Base-by-base conservation (phyloP, 2,113 vertebrate genomes). In the Oncorhynchus keta region DNA sequence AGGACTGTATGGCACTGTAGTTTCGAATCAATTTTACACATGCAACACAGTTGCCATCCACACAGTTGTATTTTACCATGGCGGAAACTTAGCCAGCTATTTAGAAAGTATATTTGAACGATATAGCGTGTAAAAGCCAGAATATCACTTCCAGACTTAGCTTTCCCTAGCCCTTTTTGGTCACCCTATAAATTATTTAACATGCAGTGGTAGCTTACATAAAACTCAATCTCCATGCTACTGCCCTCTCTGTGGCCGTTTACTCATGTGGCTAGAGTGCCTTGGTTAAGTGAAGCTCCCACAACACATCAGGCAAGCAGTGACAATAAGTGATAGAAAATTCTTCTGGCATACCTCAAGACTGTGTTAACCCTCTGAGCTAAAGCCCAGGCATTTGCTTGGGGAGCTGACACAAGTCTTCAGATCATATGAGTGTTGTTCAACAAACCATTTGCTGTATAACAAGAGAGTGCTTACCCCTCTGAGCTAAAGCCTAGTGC, bases 131-230 rank as follows among this genome's bases (percentile, higher is more conserved):
- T 73, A 22, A 76, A 65, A 55, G 66, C 12, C 59, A 55, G 59
- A 71, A 78, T 30, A 67, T 68, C n/a, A 65, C 24, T 26, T 68
- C 49, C 1, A 75, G 66, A 45, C 39, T 45, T 45, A 9, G 39
- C 39, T 45, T 45, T 45, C 48, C 57, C 51, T 18, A 14, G 13
- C 51, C 51, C 51, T 18, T 66, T 76, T 26, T 68, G 35, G 57
- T 68, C 64, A 70, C 16, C 71, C 62, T 75, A 73, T 82, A 57
- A 80, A 82, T 79, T 4, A 73, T 82, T 82, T 30, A 75, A 68
- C 24, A 11, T 45, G 65, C 14, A 74, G 75, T 2, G 61, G 32
- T 12, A 76, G 45, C 16, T 73, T 45, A 28, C 7, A n/a, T 24
- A 67, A n/a, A 30, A 35, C 39, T 11, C 39, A 12, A 45, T 11